Conservation (phyloP, 2,797 vertebrate genomes). For the Sebastes hubbsi region DNA sequence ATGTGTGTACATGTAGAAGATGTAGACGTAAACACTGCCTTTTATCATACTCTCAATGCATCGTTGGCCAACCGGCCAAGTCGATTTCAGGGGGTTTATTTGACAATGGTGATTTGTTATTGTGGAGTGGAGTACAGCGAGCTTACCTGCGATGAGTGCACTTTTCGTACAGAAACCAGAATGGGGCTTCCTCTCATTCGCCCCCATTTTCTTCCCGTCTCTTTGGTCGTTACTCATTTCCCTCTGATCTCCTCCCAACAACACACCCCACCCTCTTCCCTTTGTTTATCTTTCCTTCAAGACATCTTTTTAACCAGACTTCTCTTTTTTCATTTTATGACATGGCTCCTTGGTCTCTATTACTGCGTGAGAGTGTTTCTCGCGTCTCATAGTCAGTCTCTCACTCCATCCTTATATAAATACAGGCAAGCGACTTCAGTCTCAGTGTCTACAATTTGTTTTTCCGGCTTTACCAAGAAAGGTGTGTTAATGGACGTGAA, state of each 20-base stretch:
- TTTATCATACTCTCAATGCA: slow-evolving; percentile 58
- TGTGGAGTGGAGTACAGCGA: slow-evolving; percentile 24
- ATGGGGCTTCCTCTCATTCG: slow-evolving; percentile 48
- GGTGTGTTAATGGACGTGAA: slow-evolving; percentile 42
- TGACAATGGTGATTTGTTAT: slow-evolving; percentile 73
- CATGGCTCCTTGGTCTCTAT: slow-evolving; percentile 1
- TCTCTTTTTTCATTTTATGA: slow-evolving; percentile 26
- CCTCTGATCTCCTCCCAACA: slow-evolving; percentile 57
- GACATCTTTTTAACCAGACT: slow-evolving; percentile 35
- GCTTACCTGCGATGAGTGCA: slow-evolving; percentile 29
- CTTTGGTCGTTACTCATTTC: slow-evolving; percentile 41
- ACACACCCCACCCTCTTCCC: slow-evolving; percentile 41
- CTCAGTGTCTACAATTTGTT: slow-evolving; percentile 40
- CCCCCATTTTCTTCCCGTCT: slow-evolving; percentile 55
- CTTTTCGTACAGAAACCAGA: slow-evolving; percentile 40
- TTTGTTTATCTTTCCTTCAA: slow-evolving; percentile 65
- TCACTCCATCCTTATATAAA: slow-evolving; percentile 37
- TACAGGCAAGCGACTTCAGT: slow-evolving; percentile 28
- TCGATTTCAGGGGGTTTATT: slow-evolving; percentile 64
- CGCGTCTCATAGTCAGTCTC: slow-evolving; percentile 1
- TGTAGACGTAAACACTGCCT: slow-evolving; percentile 62
- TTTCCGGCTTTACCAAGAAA: slow-evolving; percentile 51
- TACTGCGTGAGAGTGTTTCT: slow-evolving; percentile 28
- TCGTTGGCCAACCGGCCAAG: slow-evolving; percentile 6
- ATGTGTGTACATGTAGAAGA: slow-evolving; percentile 60